Conservation (phyloP, 2,888 invertebrate genomes). For the Drosophila cognata region DNA sequence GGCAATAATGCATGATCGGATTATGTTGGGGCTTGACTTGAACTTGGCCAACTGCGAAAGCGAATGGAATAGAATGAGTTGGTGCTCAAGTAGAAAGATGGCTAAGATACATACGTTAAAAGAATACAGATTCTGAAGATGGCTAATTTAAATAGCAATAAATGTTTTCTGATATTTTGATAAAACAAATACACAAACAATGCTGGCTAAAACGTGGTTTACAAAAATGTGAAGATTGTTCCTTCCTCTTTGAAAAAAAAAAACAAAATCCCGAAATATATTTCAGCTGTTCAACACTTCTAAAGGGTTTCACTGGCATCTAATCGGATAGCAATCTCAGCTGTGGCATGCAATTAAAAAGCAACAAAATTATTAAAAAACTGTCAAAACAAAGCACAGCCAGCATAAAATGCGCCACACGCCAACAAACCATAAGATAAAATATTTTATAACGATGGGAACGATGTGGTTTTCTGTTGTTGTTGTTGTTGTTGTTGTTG, state of each 20-base stretch:
- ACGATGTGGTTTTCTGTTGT: slow-evolving; percentile 35
- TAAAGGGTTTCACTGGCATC: not conserved
- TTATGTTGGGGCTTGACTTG: slow-evolving; percentile 54
- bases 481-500: not conserved
- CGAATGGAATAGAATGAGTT: slow-evolving; percentile 1
- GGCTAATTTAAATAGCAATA: not conserved
- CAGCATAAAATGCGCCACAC: slow-evolving; percentile 75
- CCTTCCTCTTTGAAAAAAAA: not conserved
- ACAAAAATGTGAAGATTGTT: not conserved
- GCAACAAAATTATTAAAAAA: slow-evolving; percentile 74
- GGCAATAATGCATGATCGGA: slow-evolving; percentile 79
- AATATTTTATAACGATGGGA: slow-evolving; percentile 66
- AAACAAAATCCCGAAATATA: not conserved
- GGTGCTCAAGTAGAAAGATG: not conserved
- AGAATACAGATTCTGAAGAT: not conserved
- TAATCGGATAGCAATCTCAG: slow-evolving; percentile 30
- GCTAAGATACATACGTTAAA: not conserved
- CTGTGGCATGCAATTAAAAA: slow-evolving; percentile 67
- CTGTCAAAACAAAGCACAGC: slow-evolving; percentile 71
- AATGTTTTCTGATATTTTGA: not conserved
- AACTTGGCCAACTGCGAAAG: slow-evolving; percentile 18
- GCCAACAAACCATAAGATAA: slow-evolving; percentile 66
- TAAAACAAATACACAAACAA: not conserved
- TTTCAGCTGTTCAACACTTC: slow-evolving; percentile 12
- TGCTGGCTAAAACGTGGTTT: not conserved